Percentiles rank a stretch among this genome's conserved stretches.
These are phyloP conservation scores for Heliothis peltigera DNA, from an alignment of 2,888 invertebrate genomes.

Conservation along the genomic window DNA sequence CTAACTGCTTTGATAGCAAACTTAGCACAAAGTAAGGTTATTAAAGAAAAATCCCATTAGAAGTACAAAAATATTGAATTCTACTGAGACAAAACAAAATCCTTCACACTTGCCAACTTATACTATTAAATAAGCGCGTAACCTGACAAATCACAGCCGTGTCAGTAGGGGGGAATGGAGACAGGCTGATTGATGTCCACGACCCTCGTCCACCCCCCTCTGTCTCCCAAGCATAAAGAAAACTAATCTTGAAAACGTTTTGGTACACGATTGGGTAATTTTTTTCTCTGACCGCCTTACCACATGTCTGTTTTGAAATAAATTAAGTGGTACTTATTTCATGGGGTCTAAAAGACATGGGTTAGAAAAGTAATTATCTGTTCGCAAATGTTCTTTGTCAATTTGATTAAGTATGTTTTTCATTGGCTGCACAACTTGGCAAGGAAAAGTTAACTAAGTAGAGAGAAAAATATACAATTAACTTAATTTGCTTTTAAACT, in stretches of 20 bases:
- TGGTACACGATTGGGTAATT: constrained; percentile 64
- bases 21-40: not conserved
- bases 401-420: not conserved
- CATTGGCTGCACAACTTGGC: not conserved
- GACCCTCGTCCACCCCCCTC: constrained; percentile 69
- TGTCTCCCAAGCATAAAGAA: constrained; percentile 65
- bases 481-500: too few species aligned
- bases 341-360: constrained; percentile 28
- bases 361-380: constrained; percentile 5
- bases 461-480: not conserved
- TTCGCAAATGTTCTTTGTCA: constrained; percentile 5
- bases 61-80: constrained; percentile 1
- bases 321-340: constrained; percentile 50
- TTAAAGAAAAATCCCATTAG: not conserved
- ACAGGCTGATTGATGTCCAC: constrained; percentile 73
- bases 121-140: constrained; percentile 68
- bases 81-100: constrained; percentile 32
- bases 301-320: constrained; percentile 50
- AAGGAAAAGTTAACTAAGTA: not conserved
- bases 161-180: constrained; percentile 61
- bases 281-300: constrained; percentile 58
- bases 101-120: constrained; percentile 64
- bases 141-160: constrained; percentile 75
- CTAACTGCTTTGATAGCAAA: not conserved
- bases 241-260: constrained; percentile 65